These are phyloP conservation scores for Calephelis perditalis DNA, from an alignment of 2,888 invertebrate species.

Conservation along the genomic window DNA sequence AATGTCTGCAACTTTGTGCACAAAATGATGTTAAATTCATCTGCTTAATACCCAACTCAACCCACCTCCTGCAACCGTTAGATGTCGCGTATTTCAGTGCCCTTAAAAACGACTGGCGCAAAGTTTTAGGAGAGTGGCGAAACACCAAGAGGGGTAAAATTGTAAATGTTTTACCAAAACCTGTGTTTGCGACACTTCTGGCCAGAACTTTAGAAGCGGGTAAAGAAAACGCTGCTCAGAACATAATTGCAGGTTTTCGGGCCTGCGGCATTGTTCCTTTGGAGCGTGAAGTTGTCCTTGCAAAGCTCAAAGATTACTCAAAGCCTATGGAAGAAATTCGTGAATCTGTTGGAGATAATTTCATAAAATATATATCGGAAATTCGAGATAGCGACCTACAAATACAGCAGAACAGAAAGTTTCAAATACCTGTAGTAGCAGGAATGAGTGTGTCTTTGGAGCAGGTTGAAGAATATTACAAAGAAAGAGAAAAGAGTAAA, in stretches of 20 bases:
- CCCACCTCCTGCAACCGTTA: constrained; percentile 10
- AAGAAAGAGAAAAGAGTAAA: constrained; percentile 2
- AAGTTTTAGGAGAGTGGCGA: background rate
- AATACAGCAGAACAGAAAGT: constrained; percentile 7
- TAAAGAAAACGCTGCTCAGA: background rate
- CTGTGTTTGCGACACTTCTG: background rate
- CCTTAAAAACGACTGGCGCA: constrained; percentile 9
- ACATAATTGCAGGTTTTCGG: constrained; percentile 7
- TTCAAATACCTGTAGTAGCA: constrained; percentile 12
- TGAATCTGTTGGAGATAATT: constrained; percentile 7
- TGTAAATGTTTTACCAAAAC: constrained; percentile 4
- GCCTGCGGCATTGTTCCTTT: constrained; percentile 2
- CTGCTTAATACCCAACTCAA: constrained; percentile 18
- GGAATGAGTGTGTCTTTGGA: constrained; percentile 6
- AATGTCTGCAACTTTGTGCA: background rate
- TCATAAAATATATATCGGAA: background rate
- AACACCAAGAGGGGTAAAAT: constrained; percentile 1
- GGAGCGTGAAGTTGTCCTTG: background rate
- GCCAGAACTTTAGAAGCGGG: constrained; percentile 4
- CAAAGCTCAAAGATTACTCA: background rate
- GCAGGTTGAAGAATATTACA: constrained; percentile 8
- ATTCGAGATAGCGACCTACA: constrained; percentile 5
- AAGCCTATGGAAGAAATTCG: constrained; percentile 12
- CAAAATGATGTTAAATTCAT: constrained; percentile 19
- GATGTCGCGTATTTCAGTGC: constrained; percentile 7